These are phyloP conservation scores for Heteropelma amictum DNA, from an alignment of 2,888 invertebrate species.

Conservation along the genomic window DNA sequence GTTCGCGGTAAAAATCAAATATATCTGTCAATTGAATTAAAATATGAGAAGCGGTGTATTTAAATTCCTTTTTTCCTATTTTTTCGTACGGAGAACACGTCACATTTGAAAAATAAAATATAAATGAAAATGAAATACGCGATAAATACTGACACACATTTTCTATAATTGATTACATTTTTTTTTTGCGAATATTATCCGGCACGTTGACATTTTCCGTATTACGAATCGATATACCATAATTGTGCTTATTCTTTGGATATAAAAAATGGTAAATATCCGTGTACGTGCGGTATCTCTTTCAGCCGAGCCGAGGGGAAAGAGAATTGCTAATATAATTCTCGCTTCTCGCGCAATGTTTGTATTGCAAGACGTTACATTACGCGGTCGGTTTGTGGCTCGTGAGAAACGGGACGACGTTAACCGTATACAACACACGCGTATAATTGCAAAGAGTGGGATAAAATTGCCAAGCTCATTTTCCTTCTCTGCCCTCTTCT, in stretches of 20 bases:
- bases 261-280: not conserved
- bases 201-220: too few relatives aligned
- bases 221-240: too few relatives aligned
- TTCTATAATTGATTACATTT: too few relatives aligned
- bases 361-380: constrained; percentile 46
- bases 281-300: not conserved
- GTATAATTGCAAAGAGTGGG: constrained; percentile 21
- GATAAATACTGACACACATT: too few relatives aligned
- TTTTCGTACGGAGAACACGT: too few relatives aligned
- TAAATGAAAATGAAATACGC: too few relatives aligned
- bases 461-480: constrained; percentile 45
- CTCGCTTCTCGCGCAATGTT: constrained; percentile 40
- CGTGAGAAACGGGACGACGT: constrained; percentile 47
- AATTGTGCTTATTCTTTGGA: not conserved
- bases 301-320: not conserved
- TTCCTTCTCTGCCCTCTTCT: constrained; percentile 15
- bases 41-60: too few relatives aligned
- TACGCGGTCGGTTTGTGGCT: constrained; percentile 47
- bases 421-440: not conserved
- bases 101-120: too few relatives aligned
- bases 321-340: constrained; percentile 44
- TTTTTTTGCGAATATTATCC: too few relatives aligned
- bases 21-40: too few relatives aligned
- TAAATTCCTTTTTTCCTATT: too few relatives aligned
- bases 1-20: too few relatives aligned